Evolutionary conservation across 2,797 vertebrate genomes (phyloP).

Genomic region (Apogon talboti): DNA sequence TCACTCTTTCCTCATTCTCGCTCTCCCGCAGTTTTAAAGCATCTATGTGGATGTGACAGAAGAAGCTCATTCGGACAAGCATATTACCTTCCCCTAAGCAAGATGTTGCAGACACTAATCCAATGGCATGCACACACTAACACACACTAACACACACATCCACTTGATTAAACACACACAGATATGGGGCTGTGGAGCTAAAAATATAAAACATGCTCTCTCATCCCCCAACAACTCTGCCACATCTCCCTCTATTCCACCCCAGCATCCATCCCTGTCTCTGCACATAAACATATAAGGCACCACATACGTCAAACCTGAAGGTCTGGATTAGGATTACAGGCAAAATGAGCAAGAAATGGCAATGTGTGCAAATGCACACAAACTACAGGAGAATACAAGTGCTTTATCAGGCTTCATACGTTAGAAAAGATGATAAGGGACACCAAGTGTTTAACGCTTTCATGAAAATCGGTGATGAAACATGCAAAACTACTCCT

Average conservation of each 20-base stretch:
- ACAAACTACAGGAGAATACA: slow-evolving; percentile 34
- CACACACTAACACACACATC: slow-evolving; percentile 38
- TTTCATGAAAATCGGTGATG: no score
- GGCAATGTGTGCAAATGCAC: slow-evolving; percentile 41
- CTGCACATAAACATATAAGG: slow-evolving; percentile 7
- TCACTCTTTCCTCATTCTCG: slow-evolving; percentile 29
- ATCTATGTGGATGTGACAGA: slow-evolving; percentile 69
- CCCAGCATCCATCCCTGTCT: slow-evolving; percentile 41
- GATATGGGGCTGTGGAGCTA: slow-evolving; percentile 80
- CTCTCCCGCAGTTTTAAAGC: slow-evolving; percentile 66
- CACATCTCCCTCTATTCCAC: slow-evolving; percentile 43
- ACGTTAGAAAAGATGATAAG: no score
- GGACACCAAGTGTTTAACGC: no score
- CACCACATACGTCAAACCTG: slow-evolving; percentile 65
- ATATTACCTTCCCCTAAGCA: slow-evolving; percentile 82
- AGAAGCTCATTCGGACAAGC: slow-evolving; percentile 74
- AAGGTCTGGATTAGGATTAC: slow-evolving; percentile 70
- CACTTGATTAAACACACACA: slow-evolving; percentile 77
- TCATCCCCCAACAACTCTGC: slow-evolving; percentile 39
- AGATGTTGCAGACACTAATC: slow-evolving; percentile 81
- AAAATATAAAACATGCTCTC: slow-evolving; percentile 75
- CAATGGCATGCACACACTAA: slow-evolving; percentile 50
- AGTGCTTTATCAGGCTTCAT: slow-evolving; percentile 3
- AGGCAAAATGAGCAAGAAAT: slow-evolving; percentile 61
- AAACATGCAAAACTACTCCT: no score